Evolutionary conservation across 2,797 vertebrate genomes (phyloP).

Genomic region (Steatocranus sp.): DNA sequence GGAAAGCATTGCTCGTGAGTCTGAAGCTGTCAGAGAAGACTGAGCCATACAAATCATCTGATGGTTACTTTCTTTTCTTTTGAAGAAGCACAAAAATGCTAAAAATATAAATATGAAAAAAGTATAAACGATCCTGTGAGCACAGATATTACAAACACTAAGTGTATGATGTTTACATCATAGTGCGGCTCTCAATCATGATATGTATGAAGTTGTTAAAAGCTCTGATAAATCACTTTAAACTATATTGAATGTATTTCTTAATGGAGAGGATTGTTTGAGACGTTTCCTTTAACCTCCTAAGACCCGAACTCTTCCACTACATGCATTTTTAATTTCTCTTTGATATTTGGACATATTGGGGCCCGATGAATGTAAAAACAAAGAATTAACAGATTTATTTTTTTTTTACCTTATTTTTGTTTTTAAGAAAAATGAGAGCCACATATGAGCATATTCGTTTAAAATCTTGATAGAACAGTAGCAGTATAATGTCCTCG

Average conservation of each 20-base stretch:
- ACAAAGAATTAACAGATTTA: no score
- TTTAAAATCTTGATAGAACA: no score
- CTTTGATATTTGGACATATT: no score
- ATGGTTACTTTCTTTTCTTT: background rate
- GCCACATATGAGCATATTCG: no score
- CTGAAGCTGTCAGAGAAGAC: background rate
- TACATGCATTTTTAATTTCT: no score
- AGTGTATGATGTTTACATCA: background rate
- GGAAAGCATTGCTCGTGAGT: background rate
- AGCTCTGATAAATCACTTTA: background rate
- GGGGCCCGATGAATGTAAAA: no score
- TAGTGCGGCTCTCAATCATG: background rate
- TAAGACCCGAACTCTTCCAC: no score
- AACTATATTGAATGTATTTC: background rate
- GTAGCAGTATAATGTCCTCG: no score
- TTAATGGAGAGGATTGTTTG: background rate
- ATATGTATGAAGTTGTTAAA: background rate
- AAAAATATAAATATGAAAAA: background rate
- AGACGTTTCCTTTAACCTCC: background rate
- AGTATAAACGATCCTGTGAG: rapidly evolving
- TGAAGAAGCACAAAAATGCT: background rate
- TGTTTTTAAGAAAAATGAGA: no score
- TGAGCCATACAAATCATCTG: rapidly evolving
- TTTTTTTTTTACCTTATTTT: no score
- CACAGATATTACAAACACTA: background rate